A percentile compares a stretch with the other conserved stretches of the same genome.
Evolutionary conservation across 2,888 invertebrate species (phyloP).

Genomic region (Geophilus truncorum): DNA sequence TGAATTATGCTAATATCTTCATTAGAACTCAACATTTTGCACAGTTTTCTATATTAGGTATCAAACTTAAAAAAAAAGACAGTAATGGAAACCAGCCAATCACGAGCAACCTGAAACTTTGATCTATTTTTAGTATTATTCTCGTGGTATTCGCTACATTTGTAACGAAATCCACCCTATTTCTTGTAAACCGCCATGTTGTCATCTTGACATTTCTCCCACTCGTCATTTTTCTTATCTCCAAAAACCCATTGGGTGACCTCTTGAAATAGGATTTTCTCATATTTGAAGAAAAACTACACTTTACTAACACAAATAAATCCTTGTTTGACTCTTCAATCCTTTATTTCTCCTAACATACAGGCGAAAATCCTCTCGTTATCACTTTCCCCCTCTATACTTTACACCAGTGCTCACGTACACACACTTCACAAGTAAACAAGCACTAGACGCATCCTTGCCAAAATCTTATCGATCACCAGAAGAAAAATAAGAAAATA

Average conservation of each 20-base stretch:
- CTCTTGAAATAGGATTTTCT: background rate
- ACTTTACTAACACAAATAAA: background rate
- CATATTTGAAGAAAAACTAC: background rate
- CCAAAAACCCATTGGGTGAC: background rate
- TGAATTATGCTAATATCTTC: too few species aligned
- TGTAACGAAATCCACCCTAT: too few species aligned
- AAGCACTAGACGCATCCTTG: background rate
- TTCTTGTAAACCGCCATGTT: too few species aligned
- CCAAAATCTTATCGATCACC: conserved; percentile 2
- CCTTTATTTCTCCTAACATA: background rate
- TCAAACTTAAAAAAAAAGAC: too few species aligned
- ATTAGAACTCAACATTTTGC: too few species aligned
- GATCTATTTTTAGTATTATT: too few species aligned
- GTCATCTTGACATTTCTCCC: too few species aligned
- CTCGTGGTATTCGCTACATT: too few species aligned
- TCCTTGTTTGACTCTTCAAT: background rate
- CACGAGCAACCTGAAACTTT: too few species aligned
- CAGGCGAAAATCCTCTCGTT: background rate
- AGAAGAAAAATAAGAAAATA: background rate
- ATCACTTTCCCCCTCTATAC: too few species aligned
- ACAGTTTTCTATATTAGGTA: too few species aligned
- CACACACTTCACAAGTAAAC: background rate
- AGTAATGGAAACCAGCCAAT: too few species aligned
- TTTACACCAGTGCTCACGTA: background rate
- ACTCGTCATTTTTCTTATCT: background rate